Conservation (phyloP, 2,113 vertebrate genomes). For the Haemorhous mexicanus region DNA sequence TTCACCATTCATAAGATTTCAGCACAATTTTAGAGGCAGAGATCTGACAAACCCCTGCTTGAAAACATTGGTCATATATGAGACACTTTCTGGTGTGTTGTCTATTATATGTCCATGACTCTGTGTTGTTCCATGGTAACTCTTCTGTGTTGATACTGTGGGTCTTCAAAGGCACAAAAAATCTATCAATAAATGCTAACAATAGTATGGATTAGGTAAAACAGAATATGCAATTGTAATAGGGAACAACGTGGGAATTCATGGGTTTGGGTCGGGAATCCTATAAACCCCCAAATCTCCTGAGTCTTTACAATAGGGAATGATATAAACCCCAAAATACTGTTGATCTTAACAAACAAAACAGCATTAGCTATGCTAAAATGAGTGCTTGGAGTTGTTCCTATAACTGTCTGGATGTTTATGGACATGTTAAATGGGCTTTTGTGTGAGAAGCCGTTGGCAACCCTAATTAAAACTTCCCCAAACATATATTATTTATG, state of each 20-base stretch:
- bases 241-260: neutral
- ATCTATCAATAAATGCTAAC: slow-evolving; percentile 41
- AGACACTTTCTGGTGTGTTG: neutral
- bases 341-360: neutral
- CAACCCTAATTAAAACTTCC: slow-evolving; percentile 36
- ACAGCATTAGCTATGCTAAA: neutral
- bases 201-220: slow-evolving; percentile 28
- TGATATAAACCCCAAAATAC: neutral
- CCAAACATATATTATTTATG: neutral
- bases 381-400: neutral
- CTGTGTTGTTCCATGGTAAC: neutral
- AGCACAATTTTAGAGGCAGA: neutral
- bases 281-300: neutral
- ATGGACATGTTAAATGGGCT: neutral
- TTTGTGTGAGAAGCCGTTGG: neutral
- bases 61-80: neutral
- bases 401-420: neutral
- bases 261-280: neutral
- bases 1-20: neutral
- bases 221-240: neutral
- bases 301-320: neutral
- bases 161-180: slow-evolving; percentile 26
- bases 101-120: neutral
- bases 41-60: neutral
- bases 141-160: neutral